These are phyloP conservation scores for Ditylenchus weischeri DNA, from an alignment of 2,888 invertebrate genomes.

Conservation along the genomic window DNA sequence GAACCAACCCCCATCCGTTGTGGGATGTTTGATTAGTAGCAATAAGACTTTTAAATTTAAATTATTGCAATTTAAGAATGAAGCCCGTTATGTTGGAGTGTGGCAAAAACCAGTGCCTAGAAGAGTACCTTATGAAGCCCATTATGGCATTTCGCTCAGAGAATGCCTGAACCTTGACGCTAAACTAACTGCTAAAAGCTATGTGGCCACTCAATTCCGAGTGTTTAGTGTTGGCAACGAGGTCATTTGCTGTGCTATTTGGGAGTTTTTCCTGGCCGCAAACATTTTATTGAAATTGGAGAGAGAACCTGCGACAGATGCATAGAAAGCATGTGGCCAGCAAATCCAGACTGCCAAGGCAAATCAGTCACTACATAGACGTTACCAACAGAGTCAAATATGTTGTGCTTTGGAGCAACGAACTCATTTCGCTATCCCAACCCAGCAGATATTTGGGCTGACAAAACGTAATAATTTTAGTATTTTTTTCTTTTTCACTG, in stretches of 20 bases:
- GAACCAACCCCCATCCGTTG: too few species aligned
- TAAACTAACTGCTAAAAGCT: constrained; percentile 35
- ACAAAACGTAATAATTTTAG: constrained; percentile 26
- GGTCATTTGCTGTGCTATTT: constrained; percentile 53
- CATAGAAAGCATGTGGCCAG: constrained; percentile 22
- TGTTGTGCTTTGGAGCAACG: constrained; percentile 56
- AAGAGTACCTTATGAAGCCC: constrained; percentile 50
- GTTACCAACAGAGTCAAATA: constrained; percentile 37
- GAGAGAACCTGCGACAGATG: constrained; percentile 46
- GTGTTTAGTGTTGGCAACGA: constrained; percentile 51
- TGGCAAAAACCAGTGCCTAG: constrained; percentile 51
- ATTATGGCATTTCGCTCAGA: constrained; percentile 52
- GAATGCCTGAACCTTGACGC: constrained; percentile 52
- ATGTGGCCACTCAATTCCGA: constrained; percentile 49
- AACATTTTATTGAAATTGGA: constrained; percentile 47
- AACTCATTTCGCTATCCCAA: constrained; percentile 49
- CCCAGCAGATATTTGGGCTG: constrained; percentile 51
- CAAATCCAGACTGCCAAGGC: constrained; percentile 39
- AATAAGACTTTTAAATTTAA: too few species aligned
- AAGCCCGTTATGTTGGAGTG: constrained; percentile 50
- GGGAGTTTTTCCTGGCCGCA: constrained; percentile 50
- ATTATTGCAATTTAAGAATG: constrained; percentile 21
- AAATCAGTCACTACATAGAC: constrained; percentile 50
- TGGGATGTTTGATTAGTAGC: too few species aligned
- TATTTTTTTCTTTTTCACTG: not conserved